These are phyloP conservation scores for Antrozous pallidus DNA, from an alignment of 2,797 vertebrate genomes.

Conservation along the genomic window DNA sequence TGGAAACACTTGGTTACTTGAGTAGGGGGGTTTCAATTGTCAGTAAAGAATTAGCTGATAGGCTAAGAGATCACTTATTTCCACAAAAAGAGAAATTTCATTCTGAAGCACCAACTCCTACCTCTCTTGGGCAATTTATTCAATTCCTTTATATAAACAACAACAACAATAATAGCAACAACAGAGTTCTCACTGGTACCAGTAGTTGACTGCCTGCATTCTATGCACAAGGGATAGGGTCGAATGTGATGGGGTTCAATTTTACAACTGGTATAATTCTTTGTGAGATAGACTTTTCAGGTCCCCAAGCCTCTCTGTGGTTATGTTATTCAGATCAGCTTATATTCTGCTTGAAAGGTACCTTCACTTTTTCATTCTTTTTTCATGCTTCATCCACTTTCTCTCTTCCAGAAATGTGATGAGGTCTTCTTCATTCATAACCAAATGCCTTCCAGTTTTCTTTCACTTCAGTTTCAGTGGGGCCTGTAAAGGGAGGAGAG, in stretches of 20 bases:
- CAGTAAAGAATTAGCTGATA: not conserved
- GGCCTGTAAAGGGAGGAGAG: conserved; percentile 66
- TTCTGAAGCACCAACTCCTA: conserved; percentile 25
- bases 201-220: not conserved
- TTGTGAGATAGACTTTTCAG: not conserved
- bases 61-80: not conserved
- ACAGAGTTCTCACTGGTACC: conserved; percentile 7
- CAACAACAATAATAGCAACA: not conserved
- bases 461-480: conserved; percentile 65
- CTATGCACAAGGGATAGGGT: not conserved
- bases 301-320: conserved; percentile 43
- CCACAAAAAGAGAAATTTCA: not conserved
- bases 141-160: conserved; percentile 33
- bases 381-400: not conserved
- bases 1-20: not conserved
- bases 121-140: conserved; percentile 29
- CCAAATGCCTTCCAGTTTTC: conserved; percentile 28
- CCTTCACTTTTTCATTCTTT: not conserved
- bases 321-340: conserved; percentile 27
- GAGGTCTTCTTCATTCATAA: conserved; percentile 15
- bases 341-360: conserved; percentile 26
- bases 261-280: conserved; percentile 19
- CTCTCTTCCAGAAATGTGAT: conserved; percentile 41
- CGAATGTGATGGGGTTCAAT: not conserved
- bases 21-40: not conserved